A percentile compares a stretch with the other conserved stretches of the same genome.
Evolutionary conservation across 2,797 vertebrate genomes (phyloP).

Genomic region (Rhodeus uyekii): DNA sequence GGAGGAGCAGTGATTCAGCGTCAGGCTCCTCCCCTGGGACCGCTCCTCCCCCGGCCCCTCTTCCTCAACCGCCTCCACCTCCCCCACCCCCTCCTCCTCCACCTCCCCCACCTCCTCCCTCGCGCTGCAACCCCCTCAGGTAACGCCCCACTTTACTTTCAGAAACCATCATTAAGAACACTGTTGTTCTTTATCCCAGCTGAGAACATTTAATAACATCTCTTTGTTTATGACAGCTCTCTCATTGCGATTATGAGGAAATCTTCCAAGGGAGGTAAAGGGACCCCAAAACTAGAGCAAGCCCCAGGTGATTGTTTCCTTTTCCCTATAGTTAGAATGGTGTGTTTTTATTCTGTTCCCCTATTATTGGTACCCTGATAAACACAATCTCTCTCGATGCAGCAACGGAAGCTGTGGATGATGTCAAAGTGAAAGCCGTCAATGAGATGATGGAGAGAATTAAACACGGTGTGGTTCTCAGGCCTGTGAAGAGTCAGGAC

Average conservation of each 20-base stretch:
- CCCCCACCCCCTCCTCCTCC: conserved; percentile 75
- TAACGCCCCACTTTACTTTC: conserved; percentile 58
- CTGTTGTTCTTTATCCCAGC: not conserved
- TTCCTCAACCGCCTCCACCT: conserved; percentile 70
- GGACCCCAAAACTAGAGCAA: conserved; percentile 70
- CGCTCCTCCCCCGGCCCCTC: conserved; percentile 65
- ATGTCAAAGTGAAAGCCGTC: conserved; percentile 82
- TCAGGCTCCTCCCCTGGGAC: conserved; percentile 63
- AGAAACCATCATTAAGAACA: not conserved
- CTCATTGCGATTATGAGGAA: conserved; percentile 84
- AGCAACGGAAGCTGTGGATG: conserved; percentile 68
- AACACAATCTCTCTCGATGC: not conserved
- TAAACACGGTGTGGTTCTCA: conserved; percentile 80
- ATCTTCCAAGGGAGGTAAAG: conserved; percentile 77
- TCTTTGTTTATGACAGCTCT: conserved; percentile 67
- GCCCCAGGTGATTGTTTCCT: conserved; percentile 65
- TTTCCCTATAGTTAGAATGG: not conserved
- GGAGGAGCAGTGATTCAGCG: conserved; percentile 53
- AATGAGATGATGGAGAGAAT: conserved; percentile 87
- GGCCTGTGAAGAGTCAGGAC: conserved; percentile 79
- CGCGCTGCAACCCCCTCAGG: conserved; percentile 83
- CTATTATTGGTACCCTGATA: not conserved
- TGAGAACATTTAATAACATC: not conserved
- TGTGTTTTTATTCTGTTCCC: not conserved
- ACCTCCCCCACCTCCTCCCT: conserved; percentile 76